A percentile compares a stretch with the other conserved stretches of the same genome.
Conservation (phyloP, 2,888 invertebrate species). For the Pollenia griseotomentosa region DNA sequence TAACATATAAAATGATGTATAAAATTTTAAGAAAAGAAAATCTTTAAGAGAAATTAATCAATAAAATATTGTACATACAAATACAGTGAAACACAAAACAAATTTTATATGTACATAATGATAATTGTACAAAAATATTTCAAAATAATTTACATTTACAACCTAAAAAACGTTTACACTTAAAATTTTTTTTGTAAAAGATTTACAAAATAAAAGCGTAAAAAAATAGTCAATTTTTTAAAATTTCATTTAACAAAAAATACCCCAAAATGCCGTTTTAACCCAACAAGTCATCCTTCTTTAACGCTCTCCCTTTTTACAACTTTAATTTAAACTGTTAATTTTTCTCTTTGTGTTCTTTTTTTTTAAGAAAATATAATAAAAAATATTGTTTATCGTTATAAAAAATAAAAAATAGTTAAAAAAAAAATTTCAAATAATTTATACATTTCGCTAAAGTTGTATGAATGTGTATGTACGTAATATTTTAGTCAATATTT, state of each 20-base stretch:
- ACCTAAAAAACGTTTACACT: slow-evolving; percentile 35
- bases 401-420: slow-evolving; percentile 21
- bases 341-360: slow-evolving; percentile 32
- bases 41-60: slow-evolving; percentile 50
- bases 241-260: slow-evolving; percentile 2
- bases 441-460: slow-evolving; percentile 48
- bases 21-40: slow-evolving; percentile 32
- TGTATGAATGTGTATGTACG: slow-evolving; percentile 30
- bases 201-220: slow-evolving; percentile 14
- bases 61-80: slow-evolving; percentile 54
- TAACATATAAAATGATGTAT: slow-evolving; percentile 45
- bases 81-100: slow-evolving; percentile 59
- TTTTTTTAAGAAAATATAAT: slow-evolving; percentile 22
- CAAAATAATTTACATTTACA: slow-evolving; percentile 12
- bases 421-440: neutral
- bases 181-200: slow-evolving; percentile 36
- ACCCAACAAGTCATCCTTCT: slow-evolving; percentile 3
- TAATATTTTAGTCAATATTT: slow-evolving; percentile 67
- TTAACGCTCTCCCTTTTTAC: neutral
- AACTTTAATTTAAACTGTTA: slow-evolving; percentile 8
- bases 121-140: slow-evolving; percentile 36
- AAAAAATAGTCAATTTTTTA: slow-evolving; percentile 37
- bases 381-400: slow-evolving; percentile 36
- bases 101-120: slow-evolving; percentile 56
- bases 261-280: neutral